Base-by-base conservation (phyloP, 2,888 invertebrate species). In the Coronaproctus castanopsis region DNA sequence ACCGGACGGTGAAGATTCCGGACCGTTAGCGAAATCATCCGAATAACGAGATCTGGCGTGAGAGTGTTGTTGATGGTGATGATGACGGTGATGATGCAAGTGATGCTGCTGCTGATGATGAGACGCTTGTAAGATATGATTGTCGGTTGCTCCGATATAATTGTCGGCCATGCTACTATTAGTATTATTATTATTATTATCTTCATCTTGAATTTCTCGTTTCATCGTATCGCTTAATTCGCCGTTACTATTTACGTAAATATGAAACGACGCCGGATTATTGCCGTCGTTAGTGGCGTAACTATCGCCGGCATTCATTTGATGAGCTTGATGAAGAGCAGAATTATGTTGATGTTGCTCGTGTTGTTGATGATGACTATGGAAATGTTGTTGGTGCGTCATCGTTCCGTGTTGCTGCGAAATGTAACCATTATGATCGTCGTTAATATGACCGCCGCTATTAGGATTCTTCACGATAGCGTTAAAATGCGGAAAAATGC, bases 201-300 rank as follows among this genome's bases (percentile, higher is more conserved):
- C 51, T 14, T 51, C n/a, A n/a, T n/a, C n/a, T n/a, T n/a, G n/a
- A n/a, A n/a, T n/a, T n/a, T n/a, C n/a, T n/a, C n/a, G n/a, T n/a
- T n/a, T n/a, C n/a, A n/a, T n/a, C n/a, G n/a, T n/a, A n/a, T n/a
- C n/a, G n/a, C n/a, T n/a, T n/a, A n/a, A n/a, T n/a, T n/a, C n/a
- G n/a, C n/a, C n/a, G n/a, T n/a, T n/a, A n/a, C n/a, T n/a, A n/a
- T n/a, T n/a, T n/a, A n/a, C n/a, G n/a, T n/a, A n/a, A n/a, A n/a
- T n/a, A n/a, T n/a, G n/a, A n/a, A n/a, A n/a, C n/a, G n/a, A 49
- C 55, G 48, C 52, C 50, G 51, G 58, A 52, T 61, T 58, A 60
- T 60, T 55, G 19, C 57, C 60, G 54, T 60, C 60, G 21, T 55
- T 51, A 51, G 48, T 54, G 20, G 21, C 61, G 54, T 61, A 61